Conservation (phyloP, 2,888 invertebrate genomes). For the Cephus rjabovi region DNA sequence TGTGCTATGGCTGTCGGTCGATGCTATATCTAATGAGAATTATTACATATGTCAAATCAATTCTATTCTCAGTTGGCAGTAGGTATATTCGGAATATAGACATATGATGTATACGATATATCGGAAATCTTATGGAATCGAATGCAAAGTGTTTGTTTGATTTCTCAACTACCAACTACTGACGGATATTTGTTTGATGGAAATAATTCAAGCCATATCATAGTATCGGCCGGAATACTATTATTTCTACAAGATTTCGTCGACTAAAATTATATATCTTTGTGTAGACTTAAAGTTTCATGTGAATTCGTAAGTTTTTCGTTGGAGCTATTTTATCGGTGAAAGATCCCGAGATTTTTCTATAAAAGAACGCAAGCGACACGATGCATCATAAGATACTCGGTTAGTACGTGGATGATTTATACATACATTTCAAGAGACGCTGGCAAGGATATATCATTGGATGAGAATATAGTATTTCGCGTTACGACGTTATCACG, state of each 20-base stretch:
- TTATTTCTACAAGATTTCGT: too few relatives aligned
- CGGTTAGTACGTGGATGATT: background rate
- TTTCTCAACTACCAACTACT: too few relatives aligned
- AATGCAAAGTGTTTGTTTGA: too few relatives aligned
- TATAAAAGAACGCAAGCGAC: background rate
- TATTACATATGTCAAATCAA: background rate
- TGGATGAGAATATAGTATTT: background rate
- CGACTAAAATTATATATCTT: too few relatives aligned
- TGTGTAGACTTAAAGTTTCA: background rate
- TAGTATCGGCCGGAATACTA: too few relatives aligned
- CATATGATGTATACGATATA: too few relatives aligned
- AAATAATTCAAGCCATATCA: too few relatives aligned
- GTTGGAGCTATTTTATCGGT: background rate
- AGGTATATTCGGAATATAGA: too few relatives aligned
- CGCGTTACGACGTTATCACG: constrained; percentile 10
- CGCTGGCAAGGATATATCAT: background rate
- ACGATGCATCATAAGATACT: background rate
- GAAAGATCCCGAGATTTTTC: background rate
- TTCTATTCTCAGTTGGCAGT: background rate
- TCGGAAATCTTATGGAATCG: too few relatives aligned
- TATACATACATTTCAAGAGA: background rate
- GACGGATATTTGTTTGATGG: too few relatives aligned
- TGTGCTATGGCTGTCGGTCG: background rate
- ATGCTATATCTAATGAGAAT: background rate
- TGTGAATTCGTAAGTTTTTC: background rate